Evolutionary conservation across 2,888 invertebrate genomes (phyloP).

Genomic region (Eustalomyia histrio): DNA sequence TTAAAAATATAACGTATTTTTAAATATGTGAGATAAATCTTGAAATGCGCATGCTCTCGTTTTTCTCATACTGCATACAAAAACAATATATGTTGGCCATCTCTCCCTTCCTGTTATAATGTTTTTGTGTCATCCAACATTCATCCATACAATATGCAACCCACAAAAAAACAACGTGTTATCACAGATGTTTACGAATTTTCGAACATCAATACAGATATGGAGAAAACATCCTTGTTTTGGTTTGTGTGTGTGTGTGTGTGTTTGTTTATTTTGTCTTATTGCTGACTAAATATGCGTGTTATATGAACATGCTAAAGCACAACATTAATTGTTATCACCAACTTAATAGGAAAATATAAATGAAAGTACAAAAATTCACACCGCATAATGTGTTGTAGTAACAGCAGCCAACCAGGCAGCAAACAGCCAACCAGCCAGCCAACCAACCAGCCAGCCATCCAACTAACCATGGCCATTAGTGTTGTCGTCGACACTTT

Average conservation of each 20-base stretch:
- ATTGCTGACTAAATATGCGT: background rate
- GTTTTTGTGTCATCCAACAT: background rate
- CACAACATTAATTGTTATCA: background rate
- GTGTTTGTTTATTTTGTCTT: background rate
- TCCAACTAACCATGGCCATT: background rate
- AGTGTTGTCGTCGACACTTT: constrained; percentile 3
- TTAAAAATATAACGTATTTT: constrained; percentile 4
- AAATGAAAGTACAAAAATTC: constrained; percentile 22
- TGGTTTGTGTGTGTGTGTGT: too few relatives aligned
- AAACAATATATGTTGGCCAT: background rate
- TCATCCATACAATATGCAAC: background rate
- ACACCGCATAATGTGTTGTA: background rate
- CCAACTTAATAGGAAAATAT: background rate
- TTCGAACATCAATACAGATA: constrained; percentile 24
- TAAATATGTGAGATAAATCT: constrained; percentile 23
- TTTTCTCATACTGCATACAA: constrained; percentile 34
- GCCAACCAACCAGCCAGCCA: background rate
- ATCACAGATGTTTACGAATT: constrained; percentile 43
- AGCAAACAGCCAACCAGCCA: background rate
- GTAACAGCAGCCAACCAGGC: background rate
- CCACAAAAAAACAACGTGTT: constrained; percentile 38
- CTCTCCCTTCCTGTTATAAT: constrained; percentile 24
- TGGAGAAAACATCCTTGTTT: constrained; percentile 23
- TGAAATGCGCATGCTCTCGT: constrained; percentile 32
- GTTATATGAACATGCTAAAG: constrained; percentile 7